phyloP scores from a whole-genome alignment of 2,113 vertebrate species.

The Ailuropoda melanoleuca region DNA sequence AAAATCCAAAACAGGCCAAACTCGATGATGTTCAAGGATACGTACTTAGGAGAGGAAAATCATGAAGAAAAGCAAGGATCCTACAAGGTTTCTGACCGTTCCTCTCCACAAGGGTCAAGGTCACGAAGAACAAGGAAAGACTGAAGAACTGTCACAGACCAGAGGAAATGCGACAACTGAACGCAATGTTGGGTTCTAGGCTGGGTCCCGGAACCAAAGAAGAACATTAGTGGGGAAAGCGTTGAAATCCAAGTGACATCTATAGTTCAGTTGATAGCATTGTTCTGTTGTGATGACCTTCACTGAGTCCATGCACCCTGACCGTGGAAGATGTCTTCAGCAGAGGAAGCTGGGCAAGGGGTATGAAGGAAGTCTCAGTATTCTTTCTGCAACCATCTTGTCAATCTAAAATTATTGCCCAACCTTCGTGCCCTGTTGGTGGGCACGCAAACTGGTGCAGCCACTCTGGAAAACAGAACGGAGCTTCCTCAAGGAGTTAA shows the following conservation, averaged over 20 bases:
- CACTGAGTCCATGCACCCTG: accelerated
- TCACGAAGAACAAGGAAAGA: not conserved
- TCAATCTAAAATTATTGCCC: not conserved
- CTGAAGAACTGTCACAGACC: not conserved
- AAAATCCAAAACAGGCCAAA: not conserved
- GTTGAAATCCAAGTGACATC: not conserved
- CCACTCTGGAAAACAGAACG: not conserved
- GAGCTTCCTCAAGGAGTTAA: not conserved
- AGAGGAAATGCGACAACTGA: accelerated
- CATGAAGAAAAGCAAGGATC: not conserved
- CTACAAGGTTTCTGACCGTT: not conserved
- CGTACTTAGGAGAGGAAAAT: not conserved
- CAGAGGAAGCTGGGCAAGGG: not conserved
- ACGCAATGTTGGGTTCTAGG: not conserved
- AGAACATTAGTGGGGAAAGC: not conserved
- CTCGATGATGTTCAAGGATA: not conserved
- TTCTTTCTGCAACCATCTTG: not conserved
- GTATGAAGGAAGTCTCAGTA: no score
- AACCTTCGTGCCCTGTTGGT: not conserved
- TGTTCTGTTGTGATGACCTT: not conserved
- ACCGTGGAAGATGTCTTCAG: not conserved
- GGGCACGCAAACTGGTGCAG: not conserved
- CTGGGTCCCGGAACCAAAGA: not conserved
- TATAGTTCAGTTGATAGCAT: not conserved
- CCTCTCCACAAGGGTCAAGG: not conserved